These are phyloP conservation scores for Propithecus coquereli DNA, from an alignment of 2,113 vertebrate genomes.

Conservation along the genomic window DNA sequence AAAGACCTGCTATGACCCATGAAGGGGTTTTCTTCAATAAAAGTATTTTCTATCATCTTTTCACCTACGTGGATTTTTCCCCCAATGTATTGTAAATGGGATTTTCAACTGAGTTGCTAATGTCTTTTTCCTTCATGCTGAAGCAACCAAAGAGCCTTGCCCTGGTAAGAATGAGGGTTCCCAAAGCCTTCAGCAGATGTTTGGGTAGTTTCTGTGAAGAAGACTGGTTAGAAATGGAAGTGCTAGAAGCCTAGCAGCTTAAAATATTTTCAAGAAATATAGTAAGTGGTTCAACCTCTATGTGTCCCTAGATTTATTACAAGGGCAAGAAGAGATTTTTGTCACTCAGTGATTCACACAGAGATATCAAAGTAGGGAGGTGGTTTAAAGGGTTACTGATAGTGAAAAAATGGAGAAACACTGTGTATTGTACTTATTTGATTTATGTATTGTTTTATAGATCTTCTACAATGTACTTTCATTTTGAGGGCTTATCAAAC, in stretches of 20 bases:
- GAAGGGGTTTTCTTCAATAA: neutral
- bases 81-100: neutral
- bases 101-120: neutral
- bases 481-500: neutral
- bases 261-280: neutral
- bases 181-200: neutral
- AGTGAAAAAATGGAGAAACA: neutral
- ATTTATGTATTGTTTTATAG: neutral
- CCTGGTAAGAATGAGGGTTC: neutral
- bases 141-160: neutral
- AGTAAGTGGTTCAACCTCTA: neutral
- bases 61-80: neutral
- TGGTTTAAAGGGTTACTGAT: neutral
- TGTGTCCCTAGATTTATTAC: neutral
- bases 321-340: neutral
- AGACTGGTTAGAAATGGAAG: neutral
- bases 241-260: neutral
- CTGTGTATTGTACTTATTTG: neutral
- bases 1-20: neutral
- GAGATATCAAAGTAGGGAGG: neutral
- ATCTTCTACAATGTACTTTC: neutral
- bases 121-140: neutral
- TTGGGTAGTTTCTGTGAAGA: neutral
- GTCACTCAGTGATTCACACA: neutral
- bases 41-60: neutral